phyloP scores from a whole-genome alignment of 2,888 invertebrate genomes.

The Poecilus cupreus region DNA sequence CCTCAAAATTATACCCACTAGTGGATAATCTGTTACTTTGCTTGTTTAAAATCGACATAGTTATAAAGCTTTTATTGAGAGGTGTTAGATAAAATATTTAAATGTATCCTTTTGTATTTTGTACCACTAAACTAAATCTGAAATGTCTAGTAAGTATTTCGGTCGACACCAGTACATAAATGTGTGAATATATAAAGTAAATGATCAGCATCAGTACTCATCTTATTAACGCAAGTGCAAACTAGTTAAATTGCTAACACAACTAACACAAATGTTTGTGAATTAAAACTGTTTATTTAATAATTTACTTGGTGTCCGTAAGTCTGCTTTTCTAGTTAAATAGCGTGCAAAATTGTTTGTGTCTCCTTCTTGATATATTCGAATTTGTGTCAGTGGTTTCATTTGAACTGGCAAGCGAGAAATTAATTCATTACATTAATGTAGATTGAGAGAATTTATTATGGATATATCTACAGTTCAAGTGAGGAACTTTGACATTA shows the following conservation, averaged over 20 bases:
- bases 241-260: background rate
- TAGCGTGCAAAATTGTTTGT: background rate
- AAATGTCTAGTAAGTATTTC: too few species aligned
- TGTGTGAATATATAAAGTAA: too few species aligned
- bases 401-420: background rate
- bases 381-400: background rate
- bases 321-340: constrained; percentile 11
- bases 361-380: background rate
- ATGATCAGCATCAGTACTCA: too few species aligned
- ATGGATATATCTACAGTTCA: background rate
- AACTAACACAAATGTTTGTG: background rate
- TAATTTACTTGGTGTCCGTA: background rate
- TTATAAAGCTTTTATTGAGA: too few species aligned
- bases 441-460: background rate
- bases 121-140: too few species aligned
- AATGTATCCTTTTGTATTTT: too few species aligned
- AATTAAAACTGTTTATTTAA: background rate
- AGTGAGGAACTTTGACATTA: constrained; percentile 8
- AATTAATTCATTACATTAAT: background rate
- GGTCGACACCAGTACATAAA: too few species aligned
- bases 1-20: too few species aligned
- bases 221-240: too few species aligned
- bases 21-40: too few species aligned
- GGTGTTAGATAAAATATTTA: too few species aligned
- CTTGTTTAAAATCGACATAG: too few species aligned